phyloP scores from a whole-genome alignment of 2,888 invertebrate genomes.

The Sycophila texana region DNA sequence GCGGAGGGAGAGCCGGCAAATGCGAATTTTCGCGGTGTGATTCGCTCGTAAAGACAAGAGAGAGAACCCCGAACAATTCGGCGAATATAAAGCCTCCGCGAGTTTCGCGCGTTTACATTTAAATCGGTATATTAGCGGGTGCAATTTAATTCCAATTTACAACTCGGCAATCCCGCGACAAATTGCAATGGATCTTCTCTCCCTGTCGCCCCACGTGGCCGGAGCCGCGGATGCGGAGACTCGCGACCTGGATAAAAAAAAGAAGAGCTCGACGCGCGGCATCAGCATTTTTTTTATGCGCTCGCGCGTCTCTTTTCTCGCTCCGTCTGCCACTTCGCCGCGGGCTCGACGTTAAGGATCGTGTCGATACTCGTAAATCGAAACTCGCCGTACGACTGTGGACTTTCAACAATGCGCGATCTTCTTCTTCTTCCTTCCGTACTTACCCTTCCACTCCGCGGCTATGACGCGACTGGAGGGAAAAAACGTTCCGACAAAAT shows the following conservation, averaged over 20 bases:
- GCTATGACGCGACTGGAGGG: background rate
- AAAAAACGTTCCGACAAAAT: background rate
- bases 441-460: background rate
- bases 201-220: background rate
- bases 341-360: conserved; percentile 48
- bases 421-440: background rate
- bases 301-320: background rate
- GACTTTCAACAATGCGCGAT: conserved; percentile 49
- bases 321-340: background rate
- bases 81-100: conserved; percentile 60
- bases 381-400: conserved; percentile 24
- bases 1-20: background rate
- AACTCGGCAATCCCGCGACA: conserved; percentile 61
- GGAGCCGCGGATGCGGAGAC: too few relatives aligned
- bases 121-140: conserved; percentile 67
- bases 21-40: conserved; percentile 43
- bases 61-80: conserved; percentile 25
- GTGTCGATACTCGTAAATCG: conserved; percentile 57
- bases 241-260: background rate
- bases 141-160: conserved; percentile 68
- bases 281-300: conserved; percentile 48
- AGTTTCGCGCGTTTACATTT: conserved; percentile 66
- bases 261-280: conserved; percentile 39
- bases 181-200: conserved; percentile 57
- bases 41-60: conserved; percentile 44